Base-by-base conservation (phyloP, 1,140 invertebrate genomes). In the Chymomyza costata region DNA sequence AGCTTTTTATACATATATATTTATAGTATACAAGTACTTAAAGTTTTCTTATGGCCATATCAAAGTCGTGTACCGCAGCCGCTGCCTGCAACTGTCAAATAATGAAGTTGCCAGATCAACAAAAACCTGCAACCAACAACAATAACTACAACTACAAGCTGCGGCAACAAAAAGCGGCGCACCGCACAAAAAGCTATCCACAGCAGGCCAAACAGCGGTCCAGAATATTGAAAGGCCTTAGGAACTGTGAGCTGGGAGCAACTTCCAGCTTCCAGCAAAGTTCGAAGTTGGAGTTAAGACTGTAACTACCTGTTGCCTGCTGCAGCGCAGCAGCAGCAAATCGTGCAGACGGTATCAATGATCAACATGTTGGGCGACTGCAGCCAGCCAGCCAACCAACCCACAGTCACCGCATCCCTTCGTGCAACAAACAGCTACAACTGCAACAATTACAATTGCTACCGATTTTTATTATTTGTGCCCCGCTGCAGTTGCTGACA, bases 41-140 rank as follows among this genome's bases (percentile, higher is more conserved):
- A n/a, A n/a, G 16, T 32, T 19, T 54, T 37, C 52, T 64, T 51
- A 51, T 52, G 74, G 47, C 7, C 31, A 34, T 73, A 80, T 81
- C 74, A 73, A 80, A 80, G 67, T 73, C 73, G 73, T 73, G 67
- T 68, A 53, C 21, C 3, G 21, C 21, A 25, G n/a, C n/a, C 3
- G 21, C 21, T 5, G 8, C 3, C 21, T 5, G 35, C 35, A 14
- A 38, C 73, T 80, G 73, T 80, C 73, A 80, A 80, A 65, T 80
- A 80, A 80, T 80, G 73, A 78, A 78, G 73, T 78, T 78, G 73
- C 67, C 73, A 78, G 63, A 71, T 78, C 73, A 71, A 73, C 55
- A 80, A 80, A 80, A 80, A 78, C 73, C 63, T 59, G 80, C 54
- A 16, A 17, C 73, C 63, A 64, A 78, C 54, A 16, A 17, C 8